phyloP scores from a whole-genome alignment of 2,797 vertebrate genomes.

The Pyrocephalus nanus region DNA sequence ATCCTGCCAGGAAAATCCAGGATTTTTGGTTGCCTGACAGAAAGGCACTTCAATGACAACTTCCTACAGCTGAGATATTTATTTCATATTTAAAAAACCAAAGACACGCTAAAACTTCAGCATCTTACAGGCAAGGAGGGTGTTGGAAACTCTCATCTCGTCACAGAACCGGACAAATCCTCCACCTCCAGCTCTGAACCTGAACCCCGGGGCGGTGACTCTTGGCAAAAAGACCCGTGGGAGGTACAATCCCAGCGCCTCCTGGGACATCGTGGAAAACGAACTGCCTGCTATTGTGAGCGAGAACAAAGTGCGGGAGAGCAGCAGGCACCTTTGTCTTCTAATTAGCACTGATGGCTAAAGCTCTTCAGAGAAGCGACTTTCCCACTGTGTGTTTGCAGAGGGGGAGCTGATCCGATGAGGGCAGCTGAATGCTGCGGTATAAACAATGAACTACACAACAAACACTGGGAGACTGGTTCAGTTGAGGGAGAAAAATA shows the following conservation, averaged over 20 bases:
- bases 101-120: background rate
- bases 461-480: background rate
- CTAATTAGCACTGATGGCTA: constrained; percentile 48
- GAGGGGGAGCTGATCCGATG: constrained; percentile 32
- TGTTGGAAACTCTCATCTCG: background rate
- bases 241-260: background rate
- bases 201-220: background rate
- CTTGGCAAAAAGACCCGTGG: background rate
- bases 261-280: background rate
- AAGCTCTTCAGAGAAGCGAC: constrained; percentile 22
- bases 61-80: background rate
- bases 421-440: constrained; percentile 34
- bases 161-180: background rate
- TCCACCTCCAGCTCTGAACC: background rate
- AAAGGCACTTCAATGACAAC: background rate
- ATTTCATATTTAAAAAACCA: background rate
- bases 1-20: background rate
- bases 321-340: constrained; percentile 61
- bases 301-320: background rate
- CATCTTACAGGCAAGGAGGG: background rate
- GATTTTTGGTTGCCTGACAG: background rate
- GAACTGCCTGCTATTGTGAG: background rate
- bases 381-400: constrained; percentile 51
- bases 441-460: constrained; percentile 60
- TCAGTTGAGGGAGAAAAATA: constrained; percentile 23